Evolutionary conservation across 2,888 invertebrate species (phyloP).

Genomic region (Meiosimyza decipiens): DNA sequence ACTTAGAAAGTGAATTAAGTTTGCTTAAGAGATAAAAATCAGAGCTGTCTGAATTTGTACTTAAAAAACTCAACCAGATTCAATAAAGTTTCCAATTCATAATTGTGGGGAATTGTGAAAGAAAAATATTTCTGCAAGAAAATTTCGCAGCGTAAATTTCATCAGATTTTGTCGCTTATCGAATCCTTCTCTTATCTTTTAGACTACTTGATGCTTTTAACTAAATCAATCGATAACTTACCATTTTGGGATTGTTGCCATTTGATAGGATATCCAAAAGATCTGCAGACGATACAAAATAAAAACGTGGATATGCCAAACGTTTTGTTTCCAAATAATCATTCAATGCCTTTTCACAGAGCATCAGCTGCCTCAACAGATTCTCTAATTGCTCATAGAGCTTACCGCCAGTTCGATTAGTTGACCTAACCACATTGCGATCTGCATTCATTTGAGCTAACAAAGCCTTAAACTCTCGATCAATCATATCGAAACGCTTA

Average conservation of each 20-base stretch:
- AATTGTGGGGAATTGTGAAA: too few relatives aligned
- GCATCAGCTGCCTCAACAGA: conserved; percentile 76
- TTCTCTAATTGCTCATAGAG: conserved; percentile 81
- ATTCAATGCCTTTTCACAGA: conserved; percentile 94
- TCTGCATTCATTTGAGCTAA: conserved; percentile 74
- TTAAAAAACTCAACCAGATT: too few relatives aligned
- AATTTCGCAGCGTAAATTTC: too few relatives aligned
- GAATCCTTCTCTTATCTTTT: too few relatives aligned
- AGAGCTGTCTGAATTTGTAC: too few relatives aligned
- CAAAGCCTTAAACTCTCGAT: conserved; percentile 82
- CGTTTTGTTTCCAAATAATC: conserved; percentile 96
- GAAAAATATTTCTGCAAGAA: too few relatives aligned
- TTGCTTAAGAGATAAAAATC: not conserved
- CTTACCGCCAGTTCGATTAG: conserved; percentile 79
- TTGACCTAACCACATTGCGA: conserved; percentile 87
- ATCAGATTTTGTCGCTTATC: too few relatives aligned
- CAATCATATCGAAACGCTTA: conserved; percentile 86
- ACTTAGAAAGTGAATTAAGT: conserved; percentile 45
- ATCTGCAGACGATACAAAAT: conserved; percentile 95
- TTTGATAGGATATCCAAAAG: conserved; percentile 81
- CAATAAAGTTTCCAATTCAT: too few relatives aligned
- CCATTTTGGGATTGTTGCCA: conserved; percentile 86
- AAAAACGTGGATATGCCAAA: conserved; percentile 92
- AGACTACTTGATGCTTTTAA: too few relatives aligned
- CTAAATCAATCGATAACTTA: conserved; percentile 57